Evolutionary conservation across 1,140 invertebrate species (phyloP).

Genomic region (Trypoxylus dichotomus): DNA sequence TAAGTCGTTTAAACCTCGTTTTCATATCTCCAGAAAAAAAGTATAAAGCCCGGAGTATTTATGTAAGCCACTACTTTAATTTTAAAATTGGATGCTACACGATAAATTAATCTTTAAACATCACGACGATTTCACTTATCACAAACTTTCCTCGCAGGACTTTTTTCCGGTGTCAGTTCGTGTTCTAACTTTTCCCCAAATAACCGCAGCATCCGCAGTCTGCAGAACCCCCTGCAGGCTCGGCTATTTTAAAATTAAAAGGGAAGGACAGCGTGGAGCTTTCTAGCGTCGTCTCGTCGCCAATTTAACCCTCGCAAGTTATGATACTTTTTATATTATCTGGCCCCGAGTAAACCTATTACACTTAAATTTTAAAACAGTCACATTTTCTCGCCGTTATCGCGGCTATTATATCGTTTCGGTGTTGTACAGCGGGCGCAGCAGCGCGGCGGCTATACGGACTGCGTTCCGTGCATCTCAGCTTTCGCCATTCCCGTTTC

Average conservation of each 20-base stretch:
- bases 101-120: too few species aligned
- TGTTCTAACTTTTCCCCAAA: background rate
- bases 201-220: background rate
- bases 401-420: slow-evolving; percentile 46
- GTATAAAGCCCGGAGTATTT: too few species aligned
- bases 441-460: slow-evolving; percentile 36
- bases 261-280: slow-evolving; percentile 22
- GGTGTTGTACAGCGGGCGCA: slow-evolving; percentile 7
- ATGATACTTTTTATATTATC: slow-evolving; percentile 50
- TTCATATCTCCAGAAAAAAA: too few species aligned
- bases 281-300: background rate
- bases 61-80: too few species aligned
- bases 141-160: too few species aligned
- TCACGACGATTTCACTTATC: too few species aligned
- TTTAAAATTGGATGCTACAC: too few species aligned
- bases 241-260: slow-evolving; percentile 47
- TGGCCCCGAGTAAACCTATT: slow-evolving; percentile 48
- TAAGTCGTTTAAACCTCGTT: too few species aligned
- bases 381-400: slow-evolving; percentile 51
- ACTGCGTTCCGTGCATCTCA: slow-evolving; percentile 36
- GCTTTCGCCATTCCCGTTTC: slow-evolving; percentile 37
- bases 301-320: slow-evolving; percentile 45
- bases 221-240: background rate
- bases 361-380: slow-evolving; percentile 53
- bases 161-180: too few species aligned